Conservation (phyloP, 2,113 vertebrate genomes). For the Cyprinodon variegatus region DNA sequence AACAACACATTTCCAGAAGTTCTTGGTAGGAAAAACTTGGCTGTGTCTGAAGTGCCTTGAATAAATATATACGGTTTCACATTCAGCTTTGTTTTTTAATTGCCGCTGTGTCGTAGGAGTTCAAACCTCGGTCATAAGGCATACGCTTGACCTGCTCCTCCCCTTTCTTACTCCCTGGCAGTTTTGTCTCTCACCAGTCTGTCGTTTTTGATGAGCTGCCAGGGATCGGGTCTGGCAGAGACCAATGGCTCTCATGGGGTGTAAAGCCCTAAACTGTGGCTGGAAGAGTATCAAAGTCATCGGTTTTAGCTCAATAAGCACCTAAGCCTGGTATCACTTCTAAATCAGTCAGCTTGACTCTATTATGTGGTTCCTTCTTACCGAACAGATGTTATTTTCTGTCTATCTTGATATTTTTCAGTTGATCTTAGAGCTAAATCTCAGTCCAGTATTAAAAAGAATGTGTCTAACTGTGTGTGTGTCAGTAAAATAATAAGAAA, state of each 20-base stretch:
- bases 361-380: neutral
- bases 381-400: conserved; percentile 8
- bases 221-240: conserved; percentile 35
- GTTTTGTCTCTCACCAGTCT: conserved; percentile 59
- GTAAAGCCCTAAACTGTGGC: conserved; percentile 5
- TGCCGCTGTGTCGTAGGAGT: conserved; percentile 39
- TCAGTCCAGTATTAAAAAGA: conserved; percentile 54
- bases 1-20: too few species aligned
- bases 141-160: conserved; percentile 54
- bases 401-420: conserved; percentile 43
- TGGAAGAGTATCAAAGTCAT: neutral
- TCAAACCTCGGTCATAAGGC: conserved; percentile 67
- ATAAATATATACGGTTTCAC: conserved; percentile 1
- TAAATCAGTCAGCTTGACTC: neutral
- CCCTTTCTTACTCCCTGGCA: conserved; percentile 51
- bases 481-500: conserved; percentile 29
- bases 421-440: conserved; percentile 46
- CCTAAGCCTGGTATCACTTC: neutral
- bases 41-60: conserved; percentile 40
- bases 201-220: conserved; percentile 64
- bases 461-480: neutral
- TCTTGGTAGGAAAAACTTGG: neutral
- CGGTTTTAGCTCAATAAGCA: conserved; percentile 10
- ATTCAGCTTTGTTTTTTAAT: conserved; percentile 20
- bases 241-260: conserved; percentile 3